Evolutionary conservation across 2,797 vertebrate genomes (phyloP).

Genomic region (Dicrostonyx torquatus): DNA sequence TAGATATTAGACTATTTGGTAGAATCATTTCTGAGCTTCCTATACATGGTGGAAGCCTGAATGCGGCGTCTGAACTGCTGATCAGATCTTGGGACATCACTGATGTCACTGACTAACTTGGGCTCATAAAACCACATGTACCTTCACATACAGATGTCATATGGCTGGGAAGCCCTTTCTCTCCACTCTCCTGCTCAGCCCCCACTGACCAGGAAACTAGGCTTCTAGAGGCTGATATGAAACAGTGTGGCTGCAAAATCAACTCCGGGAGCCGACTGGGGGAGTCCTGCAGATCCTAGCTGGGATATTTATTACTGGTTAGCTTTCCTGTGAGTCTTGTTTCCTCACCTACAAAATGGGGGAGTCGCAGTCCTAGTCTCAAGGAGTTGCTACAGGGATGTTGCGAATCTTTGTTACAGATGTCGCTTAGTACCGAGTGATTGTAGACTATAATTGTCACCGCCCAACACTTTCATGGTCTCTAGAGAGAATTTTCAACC

Average conservation of each 20-base stretch:
- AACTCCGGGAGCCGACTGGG: not conserved
- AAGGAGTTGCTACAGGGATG: no score
- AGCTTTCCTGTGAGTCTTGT: not conserved
- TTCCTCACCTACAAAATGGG: not conserved
- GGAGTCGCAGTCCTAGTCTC: not conserved
- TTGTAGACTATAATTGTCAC: not conserved
- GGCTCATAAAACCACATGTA: not conserved
- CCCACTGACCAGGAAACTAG: not conserved
- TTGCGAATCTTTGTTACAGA: not conserved
- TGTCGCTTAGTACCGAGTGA: not conserved
- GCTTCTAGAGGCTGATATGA: not conserved
- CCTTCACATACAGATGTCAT: not conserved
- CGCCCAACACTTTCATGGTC: not conserved
- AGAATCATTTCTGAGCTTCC: not conserved
- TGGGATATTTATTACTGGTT: not conserved
- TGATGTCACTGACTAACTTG: no score
- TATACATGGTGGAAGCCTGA: not conserved
- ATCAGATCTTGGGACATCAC: not conserved
- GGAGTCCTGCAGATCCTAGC: not conserved
- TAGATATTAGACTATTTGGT: not conserved
- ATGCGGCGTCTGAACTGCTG: not conserved
- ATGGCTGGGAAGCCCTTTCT: not conserved
- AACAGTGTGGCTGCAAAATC: fast-evolving
- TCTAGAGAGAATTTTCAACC: not conserved
- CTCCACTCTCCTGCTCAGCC: not conserved